These are phyloP conservation scores for Lutra lutra DNA, from an alignment of 2,797 vertebrate species.

Conservation along the genomic window DNA sequence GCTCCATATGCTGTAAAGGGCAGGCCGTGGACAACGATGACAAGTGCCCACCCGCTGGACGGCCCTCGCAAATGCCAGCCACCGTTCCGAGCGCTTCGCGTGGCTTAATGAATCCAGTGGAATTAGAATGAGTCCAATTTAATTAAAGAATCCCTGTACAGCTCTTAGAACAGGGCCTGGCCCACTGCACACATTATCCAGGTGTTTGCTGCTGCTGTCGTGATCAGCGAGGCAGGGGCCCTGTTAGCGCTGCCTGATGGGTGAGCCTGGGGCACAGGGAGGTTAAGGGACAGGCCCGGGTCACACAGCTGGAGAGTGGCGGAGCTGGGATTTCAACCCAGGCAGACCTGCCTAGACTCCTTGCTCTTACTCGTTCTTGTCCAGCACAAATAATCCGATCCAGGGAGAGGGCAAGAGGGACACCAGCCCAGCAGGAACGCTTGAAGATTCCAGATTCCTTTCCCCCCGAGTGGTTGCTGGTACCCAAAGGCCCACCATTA, in stretches of 20 bases:
- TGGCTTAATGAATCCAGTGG: not conserved
- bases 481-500: not conserved
- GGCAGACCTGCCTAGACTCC: not conserved
- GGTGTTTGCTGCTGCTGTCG: not conserved
- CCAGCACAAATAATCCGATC: not conserved
- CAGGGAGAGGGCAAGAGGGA: not conserved
- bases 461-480: fast-evolving
- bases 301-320: not conserved
- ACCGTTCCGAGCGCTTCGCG: fast-evolving
- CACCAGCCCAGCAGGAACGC: fast-evolving
- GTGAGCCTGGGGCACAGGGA: not conserved
- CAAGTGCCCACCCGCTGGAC: not conserved
- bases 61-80: not conserved
- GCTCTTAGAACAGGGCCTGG: not conserved
- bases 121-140: not conserved
- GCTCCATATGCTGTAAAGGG: not conserved
- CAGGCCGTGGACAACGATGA: not conserved
- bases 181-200: fast-evolving
- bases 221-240: not conserved
- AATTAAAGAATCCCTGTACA: not conserved
- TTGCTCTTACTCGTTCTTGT: not conserved
- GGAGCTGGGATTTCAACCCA: not conserved
- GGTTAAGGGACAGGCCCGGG: not conserved
- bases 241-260: fast-evolving
- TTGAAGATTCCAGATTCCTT: not conserved